phyloP scores from a whole-genome alignment of 1,140 invertebrate species.

The Papilio xuthus region DNA sequence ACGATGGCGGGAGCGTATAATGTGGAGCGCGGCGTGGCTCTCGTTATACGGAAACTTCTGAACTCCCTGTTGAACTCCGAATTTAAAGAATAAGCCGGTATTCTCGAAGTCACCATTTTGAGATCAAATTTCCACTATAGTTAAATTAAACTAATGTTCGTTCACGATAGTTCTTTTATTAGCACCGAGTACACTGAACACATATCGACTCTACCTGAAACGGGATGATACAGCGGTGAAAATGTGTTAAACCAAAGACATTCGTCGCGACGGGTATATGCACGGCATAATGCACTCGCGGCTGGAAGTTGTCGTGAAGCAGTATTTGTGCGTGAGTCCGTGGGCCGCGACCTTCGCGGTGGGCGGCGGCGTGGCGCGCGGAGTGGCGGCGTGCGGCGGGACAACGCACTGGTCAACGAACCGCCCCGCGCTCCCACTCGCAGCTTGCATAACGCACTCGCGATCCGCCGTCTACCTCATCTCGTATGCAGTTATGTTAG shows the following conservation, averaged over 20 bases:
- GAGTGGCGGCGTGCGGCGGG: constrained; percentile 55
- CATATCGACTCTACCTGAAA: constrained; percentile 78
- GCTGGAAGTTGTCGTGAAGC: constrained; percentile 41
- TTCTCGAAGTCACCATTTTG: constrained; percentile 82
- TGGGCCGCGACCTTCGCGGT: constrained; percentile 76
- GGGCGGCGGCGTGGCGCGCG: constrained; percentile 59
- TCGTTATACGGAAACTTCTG: constrained; percentile 80
- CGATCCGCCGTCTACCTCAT: constrained; percentile 61
- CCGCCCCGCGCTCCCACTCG: constrained; percentile 61
- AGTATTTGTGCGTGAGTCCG: constrained; percentile 46
- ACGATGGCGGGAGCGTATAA: constrained; percentile 77
- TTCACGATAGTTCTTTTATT: constrained; percentile 67
- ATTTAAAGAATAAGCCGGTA: constrained; percentile 81
- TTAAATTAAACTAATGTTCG: constrained; percentile 57
- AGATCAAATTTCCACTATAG: constrained; percentile 76
- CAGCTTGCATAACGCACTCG: constrained; percentile 75
- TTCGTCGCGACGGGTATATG: constrained; percentile 7
- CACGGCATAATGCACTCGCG: constrained; percentile 4
- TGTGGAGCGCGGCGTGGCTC: constrained; percentile 75
- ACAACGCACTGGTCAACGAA: constrained; percentile 78
- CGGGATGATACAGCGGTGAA: constrained; percentile 41
- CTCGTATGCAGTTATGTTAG: constrained; percentile 63
- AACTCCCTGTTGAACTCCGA: constrained; percentile 82
- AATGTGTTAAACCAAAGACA: constrained; percentile 61
- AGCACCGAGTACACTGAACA: constrained; percentile 73